phyloP scores from a whole-genome alignment of 2,797 vertebrate species.

The Remorina albescens region DNA sequence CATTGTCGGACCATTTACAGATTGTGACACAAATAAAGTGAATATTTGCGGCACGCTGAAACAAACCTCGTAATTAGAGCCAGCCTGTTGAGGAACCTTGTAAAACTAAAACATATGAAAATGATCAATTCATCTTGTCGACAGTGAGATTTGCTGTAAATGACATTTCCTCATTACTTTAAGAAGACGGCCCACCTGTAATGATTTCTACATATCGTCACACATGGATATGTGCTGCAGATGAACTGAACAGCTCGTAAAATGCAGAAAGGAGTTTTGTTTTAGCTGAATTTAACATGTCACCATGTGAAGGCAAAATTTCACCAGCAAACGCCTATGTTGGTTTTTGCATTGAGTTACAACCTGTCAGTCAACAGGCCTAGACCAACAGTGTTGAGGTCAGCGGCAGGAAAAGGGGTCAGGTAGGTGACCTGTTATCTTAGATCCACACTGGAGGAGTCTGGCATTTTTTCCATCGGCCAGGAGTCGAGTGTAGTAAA shows the following conservation, averaged over 20 bases:
- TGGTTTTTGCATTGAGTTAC: neutral
- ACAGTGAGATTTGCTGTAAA: too few relatives aligned
- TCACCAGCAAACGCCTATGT: neutral
- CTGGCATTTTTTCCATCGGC: conserved; percentile 35
- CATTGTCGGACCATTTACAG: too few relatives aligned
- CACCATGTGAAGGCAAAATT: too few relatives aligned
- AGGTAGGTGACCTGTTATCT: conserved; percentile 29
- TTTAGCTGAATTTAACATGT: neutral
- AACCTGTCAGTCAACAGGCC: conserved; percentile 22
- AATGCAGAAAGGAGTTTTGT: neutral
- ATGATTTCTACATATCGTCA: too few relatives aligned
- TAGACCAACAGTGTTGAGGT: conserved; percentile 2
- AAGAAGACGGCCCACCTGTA: neutral
- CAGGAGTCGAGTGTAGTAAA: conserved; percentile 14
- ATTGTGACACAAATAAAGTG: too few relatives aligned
- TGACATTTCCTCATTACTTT: too few relatives aligned
- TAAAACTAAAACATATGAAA: too few relatives aligned
- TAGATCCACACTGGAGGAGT: conserved; percentile 5
- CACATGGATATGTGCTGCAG: neutral
- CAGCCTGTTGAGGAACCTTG: neutral
- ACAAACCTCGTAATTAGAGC: too few relatives aligned
- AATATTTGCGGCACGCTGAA: too few relatives aligned
- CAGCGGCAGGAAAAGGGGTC: conserved; percentile 36
- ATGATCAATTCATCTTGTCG: too few relatives aligned
- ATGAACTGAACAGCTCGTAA: neutral